Base-by-base conservation (phyloP, 2,113 vertebrate genomes). In the Oreotrochilus melanogaster region DNA sequence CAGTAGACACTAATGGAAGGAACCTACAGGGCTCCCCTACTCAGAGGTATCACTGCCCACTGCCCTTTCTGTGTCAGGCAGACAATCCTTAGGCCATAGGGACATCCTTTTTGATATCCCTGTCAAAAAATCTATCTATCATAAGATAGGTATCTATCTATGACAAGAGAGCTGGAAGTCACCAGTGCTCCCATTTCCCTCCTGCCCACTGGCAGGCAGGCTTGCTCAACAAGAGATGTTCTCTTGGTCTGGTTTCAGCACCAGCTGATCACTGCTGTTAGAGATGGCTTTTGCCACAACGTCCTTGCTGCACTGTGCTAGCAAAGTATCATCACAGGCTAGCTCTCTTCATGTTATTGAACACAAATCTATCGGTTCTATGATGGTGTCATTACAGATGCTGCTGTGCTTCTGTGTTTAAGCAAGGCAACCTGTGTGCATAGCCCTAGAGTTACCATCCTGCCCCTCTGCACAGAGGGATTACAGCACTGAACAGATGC, bases 231-330 rank as follows among this genome's bases (percentile, higher is more conserved):
- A 71, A 45, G 23, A 79, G 18, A 45, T 27, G 39, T 82, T 71
- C 33, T 27, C 15, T 28, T 27, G 13, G 18, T 47, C 82, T 39
- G 48, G 33, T 5, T 80, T 87, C 61, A 19, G 19, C 18, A 16
- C 25, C 1, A 0, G 18, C 4, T 4, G 7, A 10, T 17, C n/a
- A 18, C 6, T 28, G 28, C 33, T 25, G 17, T 22, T 42, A 66
- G 57, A 70, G 18, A 27, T 6, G 10, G 10, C 16, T 89, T 86
- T 89, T 48, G 3, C 43, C n/a, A 66, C 48, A 75, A 37, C 21
- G 47, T 37, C 42, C 65, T 82, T 0, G 0, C 45, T 79, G 37
- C 47, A 18, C 6, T 56, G 45, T 19, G 47, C 45, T 43, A 48
- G 35, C 18, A 71, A 93, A 86, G 67, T 12, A 4, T 66, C 73